These are phyloP conservation scores for Panzeria rudis DNA, from an alignment of 2,888 invertebrate species.

Conservation along the genomic window DNA sequence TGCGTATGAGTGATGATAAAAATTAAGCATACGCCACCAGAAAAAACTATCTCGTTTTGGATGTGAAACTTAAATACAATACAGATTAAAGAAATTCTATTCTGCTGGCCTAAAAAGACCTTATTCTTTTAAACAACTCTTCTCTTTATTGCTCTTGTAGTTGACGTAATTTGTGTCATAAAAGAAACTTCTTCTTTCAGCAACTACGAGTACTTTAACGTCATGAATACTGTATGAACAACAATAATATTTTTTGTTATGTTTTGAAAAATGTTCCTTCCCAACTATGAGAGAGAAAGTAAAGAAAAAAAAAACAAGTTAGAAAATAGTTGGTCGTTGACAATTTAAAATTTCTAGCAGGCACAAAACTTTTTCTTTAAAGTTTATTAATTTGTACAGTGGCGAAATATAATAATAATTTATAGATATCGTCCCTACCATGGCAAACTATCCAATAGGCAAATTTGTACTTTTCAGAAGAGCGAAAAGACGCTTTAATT, in stretches of 20 bases:
- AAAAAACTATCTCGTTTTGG: no score
- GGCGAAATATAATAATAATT: not conserved
- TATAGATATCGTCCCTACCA: no score
- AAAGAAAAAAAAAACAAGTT: not conserved
- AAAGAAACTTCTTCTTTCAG: not conserved
- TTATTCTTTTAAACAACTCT: not conserved
- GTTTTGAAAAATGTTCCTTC: not conserved
- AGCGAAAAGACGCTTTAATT: no score
- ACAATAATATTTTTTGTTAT: not conserved
- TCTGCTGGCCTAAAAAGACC: not conserved
- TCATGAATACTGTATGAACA: constrained; percentile 26
- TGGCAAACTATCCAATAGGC: no score
- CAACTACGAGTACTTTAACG: not conserved
- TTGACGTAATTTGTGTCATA: constrained; percentile 21
- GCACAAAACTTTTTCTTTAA: not conserved
- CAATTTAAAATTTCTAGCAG: constrained; percentile 23
- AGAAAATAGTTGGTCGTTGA: constrained; percentile 15
- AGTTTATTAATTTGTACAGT: constrained; percentile 27
- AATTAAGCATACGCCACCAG: not conserved
- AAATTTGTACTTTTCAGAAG: no score
- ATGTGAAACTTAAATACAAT: no score
- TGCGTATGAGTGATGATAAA: not conserved
- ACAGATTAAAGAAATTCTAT: not conserved
- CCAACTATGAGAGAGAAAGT: not conserved
- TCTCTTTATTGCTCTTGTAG: not conserved